Conservation (phyloP, 1,140 invertebrate genomes). For the Drosophila subpulchrella region DNA sequence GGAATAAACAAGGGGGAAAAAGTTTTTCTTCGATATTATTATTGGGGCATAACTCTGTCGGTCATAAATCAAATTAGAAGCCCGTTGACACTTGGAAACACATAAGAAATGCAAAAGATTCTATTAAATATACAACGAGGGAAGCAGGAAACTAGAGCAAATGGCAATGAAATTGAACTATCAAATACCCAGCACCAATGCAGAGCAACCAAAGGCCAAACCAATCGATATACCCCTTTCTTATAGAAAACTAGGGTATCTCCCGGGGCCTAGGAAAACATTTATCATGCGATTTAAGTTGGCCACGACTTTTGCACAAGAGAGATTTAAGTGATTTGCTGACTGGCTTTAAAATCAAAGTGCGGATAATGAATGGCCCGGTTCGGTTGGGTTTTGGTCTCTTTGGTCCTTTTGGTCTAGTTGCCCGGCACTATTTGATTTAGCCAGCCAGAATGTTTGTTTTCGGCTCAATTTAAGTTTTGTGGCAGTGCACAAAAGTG, state of each 20-base stretch:
- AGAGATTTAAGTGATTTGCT: conserved; percentile 81
- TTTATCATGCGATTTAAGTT: conserved; percentile 82
- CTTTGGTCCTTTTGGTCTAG: background rate
- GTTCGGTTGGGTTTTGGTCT: conserved; percentile 6
- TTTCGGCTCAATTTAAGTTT: conserved; percentile 77
- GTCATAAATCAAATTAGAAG: conserved; percentile 80
- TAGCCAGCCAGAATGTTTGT: conserved; percentile 60
- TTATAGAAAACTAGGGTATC: background rate
- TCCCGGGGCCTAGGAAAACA: conserved; percentile 59
- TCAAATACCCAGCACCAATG: conserved; percentile 38
- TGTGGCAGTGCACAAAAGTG: conserved; percentile 61
- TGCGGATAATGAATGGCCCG: conserved; percentile 70
- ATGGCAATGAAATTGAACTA: conserved; percentile 37
- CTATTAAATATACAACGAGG: conserved; percentile 75
- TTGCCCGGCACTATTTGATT: conserved; percentile 67
- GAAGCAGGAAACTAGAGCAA: conserved; percentile 23
- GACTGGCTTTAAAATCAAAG: conserved; percentile 78
- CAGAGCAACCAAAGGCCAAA: background rate
- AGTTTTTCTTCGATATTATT: conserved; percentile 75
- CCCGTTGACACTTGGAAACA: conserved; percentile 79
- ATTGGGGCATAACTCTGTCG: conserved; percentile 80
- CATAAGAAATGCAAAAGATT: conserved; percentile 81
- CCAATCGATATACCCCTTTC: conserved; percentile 21
- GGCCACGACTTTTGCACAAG: conserved; percentile 75
- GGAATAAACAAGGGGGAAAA: conserved; percentile 53